phyloP scores from a whole-genome alignment of 1,140 invertebrate genomes.

The Pogonomyrmex californicus region DNA sequence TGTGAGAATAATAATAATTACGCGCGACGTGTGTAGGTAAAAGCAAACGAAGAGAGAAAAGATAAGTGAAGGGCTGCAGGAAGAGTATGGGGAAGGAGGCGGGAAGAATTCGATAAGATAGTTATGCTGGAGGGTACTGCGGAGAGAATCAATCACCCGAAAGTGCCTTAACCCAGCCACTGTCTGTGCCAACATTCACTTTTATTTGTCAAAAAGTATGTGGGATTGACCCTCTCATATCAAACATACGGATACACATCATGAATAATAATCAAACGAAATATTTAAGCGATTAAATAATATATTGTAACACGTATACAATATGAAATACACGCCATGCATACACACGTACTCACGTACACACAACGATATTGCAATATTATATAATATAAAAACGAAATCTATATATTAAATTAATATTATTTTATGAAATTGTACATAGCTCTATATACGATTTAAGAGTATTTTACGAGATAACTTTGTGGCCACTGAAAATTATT shows the following conservation, averaged over 20 bases:
- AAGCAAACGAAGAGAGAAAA: conserved; percentile 62
- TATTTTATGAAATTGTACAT: conserved; percentile 85
- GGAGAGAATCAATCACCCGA: conserved; percentile 81
- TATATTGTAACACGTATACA: conserved; percentile 74
- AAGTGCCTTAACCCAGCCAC: conserved; percentile 85
- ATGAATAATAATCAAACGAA: conserved; percentile 79
- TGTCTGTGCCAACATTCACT: conserved; percentile 84
- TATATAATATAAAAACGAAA: conserved; percentile 77
- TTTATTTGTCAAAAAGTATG: conserved; percentile 64
- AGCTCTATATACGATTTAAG: conserved; percentile 79
- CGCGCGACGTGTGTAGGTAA: conserved; percentile 47
- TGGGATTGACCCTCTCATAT: conserved; percentile 78
- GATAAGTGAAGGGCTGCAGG: conserved; percentile 60
- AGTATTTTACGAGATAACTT: conserved; percentile 80
- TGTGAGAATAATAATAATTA: conserved; percentile 50
- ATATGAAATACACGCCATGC: not conserved
- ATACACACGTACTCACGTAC: not conserved
- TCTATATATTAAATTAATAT: conserved; percentile 83
- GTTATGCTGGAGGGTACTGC: conserved; percentile 80
- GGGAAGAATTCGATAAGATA: conserved; percentile 74
- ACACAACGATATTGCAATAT: conserved; percentile 67
- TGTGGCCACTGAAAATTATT: conserved; percentile 73
- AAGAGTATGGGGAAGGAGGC: conserved; percentile 32
- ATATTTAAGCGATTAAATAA: conserved; percentile 80
- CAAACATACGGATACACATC: conserved; percentile 76